Percentiles rank a stretch among this genome's conserved stretches.
These are phyloP conservation scores for Agrotis segetum DNA, from an alignment of 2,888 invertebrate genomes.

Conservation along the genomic window DNA sequence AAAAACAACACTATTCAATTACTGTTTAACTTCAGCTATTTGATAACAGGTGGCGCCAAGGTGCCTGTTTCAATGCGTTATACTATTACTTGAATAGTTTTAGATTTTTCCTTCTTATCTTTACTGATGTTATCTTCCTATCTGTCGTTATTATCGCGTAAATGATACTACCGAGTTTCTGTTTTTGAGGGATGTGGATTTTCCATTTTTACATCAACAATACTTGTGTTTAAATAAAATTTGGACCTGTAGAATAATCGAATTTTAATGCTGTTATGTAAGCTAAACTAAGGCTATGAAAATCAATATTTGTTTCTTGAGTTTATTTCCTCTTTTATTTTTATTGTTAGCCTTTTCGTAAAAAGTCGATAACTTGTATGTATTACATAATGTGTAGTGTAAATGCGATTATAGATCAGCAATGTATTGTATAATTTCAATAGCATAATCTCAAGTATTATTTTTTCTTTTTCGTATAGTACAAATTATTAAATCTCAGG, in stretches of 20 bases:
- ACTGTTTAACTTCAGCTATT: constrained; percentile 39
- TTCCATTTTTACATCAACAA: constrained; percentile 10
- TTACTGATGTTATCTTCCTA: constrained; percentile 49
- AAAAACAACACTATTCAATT: background rate
- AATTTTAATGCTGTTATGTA: constrained; percentile 45
- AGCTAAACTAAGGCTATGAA: constrained; percentile 43
- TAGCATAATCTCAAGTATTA: background rate
- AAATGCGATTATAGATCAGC: constrained; percentile 10
- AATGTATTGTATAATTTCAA: constrained; percentile 26
- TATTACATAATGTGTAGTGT: constrained; percentile 53
- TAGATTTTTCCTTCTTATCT: constrained; percentile 44
- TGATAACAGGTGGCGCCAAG: constrained; percentile 61
- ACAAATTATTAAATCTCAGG: background rate
- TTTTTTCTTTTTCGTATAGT: constrained; percentile 1
- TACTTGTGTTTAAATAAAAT: constrained; percentile 12
- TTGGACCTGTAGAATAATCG: constrained; percentile 18
- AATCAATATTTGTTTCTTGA: constrained; percentile 41
- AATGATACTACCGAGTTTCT: constrained; percentile 42
- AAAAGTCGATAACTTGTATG: constrained; percentile 40
- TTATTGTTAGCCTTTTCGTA: constrained; percentile 50
- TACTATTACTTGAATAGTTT: constrained; percentile 15
- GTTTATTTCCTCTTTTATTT: constrained; percentile 34
- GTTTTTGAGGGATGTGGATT: constrained; percentile 16
- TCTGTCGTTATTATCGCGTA: constrained; percentile 44
- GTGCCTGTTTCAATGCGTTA: constrained; percentile 11